Evolutionary conservation across 2,113 vertebrate genomes (phyloP).

Genomic region (Gymnorhina tibicen): DNA sequence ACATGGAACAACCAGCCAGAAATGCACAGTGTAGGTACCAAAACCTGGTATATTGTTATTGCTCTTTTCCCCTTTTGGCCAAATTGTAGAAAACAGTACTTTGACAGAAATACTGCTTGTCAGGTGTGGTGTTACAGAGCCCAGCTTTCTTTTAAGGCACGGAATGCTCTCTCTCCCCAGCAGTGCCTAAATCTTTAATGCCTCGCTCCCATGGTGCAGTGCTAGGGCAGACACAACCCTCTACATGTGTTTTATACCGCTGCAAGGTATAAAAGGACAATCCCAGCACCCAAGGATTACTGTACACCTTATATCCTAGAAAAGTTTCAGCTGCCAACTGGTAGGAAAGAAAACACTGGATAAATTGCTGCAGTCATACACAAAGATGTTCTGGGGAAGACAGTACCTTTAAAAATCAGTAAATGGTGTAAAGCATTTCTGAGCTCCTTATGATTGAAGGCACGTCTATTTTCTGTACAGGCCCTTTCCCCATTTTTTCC

Average conservation of each 20-base stretch:
- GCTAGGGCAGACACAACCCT: not conserved
- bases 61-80: not conserved
- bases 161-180: fast-evolving
- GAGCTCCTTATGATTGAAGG: not conserved
- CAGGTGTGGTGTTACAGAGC: not conserved
- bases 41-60: fast-evolving
- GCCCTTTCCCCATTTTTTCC: not conserved
- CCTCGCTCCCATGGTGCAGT: fast-evolving
- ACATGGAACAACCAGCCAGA: fast-evolving
- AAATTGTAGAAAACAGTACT: fast-evolving
- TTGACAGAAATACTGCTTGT: not conserved
- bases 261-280: not conserved
- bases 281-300: not conserved
- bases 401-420: fast-evolving
- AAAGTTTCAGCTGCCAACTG: fast-evolving
- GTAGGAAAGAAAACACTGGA: not conserved
- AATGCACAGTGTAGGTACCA: not conserved
- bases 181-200: fast-evolving
- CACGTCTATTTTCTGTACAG: not conserved
- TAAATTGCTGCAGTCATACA: not conserved
- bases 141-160: not conserved
- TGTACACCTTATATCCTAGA: fast-evolving
- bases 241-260: fast-evolving
- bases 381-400: not conserved
- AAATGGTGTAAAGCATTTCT: not conserved